These are phyloP conservation scores for Piaya cayana DNA, from an alignment of 2,113 vertebrate species.

Conservation along the genomic window DNA sequence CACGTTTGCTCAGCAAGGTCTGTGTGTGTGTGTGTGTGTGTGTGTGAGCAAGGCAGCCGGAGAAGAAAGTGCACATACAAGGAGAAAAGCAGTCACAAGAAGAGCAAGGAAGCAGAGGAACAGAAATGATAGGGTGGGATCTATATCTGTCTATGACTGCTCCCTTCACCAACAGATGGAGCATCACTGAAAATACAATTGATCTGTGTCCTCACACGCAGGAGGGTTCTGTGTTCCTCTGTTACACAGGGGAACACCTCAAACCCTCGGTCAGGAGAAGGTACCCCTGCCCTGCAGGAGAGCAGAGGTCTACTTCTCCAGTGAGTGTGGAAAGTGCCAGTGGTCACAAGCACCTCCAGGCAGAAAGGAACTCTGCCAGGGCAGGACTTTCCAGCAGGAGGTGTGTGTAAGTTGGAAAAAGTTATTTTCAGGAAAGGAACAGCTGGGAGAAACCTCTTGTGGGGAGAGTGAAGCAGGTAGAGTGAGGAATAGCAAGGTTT, in stretches of 20 bases:
- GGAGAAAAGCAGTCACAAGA: background rate
- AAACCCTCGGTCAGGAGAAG: background rate
- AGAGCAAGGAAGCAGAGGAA: background rate
- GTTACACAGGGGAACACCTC: background rate
- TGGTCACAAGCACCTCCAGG: background rate
- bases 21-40: fast-evolving
- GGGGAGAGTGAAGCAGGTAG: background rate
- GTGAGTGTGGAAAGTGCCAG: background rate
- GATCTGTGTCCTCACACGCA: background rate
- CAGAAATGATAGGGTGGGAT: background rate
- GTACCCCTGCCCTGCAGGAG: background rate
- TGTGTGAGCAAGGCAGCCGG: background rate
- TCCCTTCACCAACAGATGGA: background rate
- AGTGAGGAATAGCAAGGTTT: background rate
- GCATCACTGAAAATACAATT: background rate
- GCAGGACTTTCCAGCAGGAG: background rate
- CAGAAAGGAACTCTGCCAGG: background rate
- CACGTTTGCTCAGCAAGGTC: background rate
- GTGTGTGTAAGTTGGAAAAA: fast-evolving
- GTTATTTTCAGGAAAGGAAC: background rate
- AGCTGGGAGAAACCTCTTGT: background rate
- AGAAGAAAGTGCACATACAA: background rate
- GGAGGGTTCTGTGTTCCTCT: background rate
- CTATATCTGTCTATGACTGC: background rate
- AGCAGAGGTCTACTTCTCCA: background rate